These are phyloP conservation scores for Orthonyx spaldingii DNA, from an alignment of 2,113 vertebrate genomes.

Conservation along the genomic window DNA sequence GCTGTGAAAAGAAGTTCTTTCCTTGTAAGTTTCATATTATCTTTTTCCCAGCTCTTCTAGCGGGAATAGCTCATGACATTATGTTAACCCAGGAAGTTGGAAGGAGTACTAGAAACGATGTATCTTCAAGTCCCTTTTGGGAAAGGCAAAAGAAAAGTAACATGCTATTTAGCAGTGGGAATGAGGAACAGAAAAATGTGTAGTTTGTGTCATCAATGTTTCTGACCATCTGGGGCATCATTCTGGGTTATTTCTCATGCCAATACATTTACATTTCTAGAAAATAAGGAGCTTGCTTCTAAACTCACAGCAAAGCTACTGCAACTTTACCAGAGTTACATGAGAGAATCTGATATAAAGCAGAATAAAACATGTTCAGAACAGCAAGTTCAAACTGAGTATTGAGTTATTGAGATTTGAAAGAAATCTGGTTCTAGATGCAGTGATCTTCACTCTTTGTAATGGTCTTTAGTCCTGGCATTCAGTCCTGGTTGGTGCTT, in stretches of 20 bases:
- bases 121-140: slow-evolving; percentile 25
- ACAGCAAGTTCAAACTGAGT: not conserved
- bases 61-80: slow-evolving; percentile 14
- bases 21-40: slow-evolving; percentile 38
- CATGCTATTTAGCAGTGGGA: slow-evolving; percentile 5
- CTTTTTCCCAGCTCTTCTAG: not conserved
- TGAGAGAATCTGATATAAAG: not conserved
- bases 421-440: not conserved
- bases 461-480: not conserved
- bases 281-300: not conserved
- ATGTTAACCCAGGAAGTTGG: slow-evolving; percentile 27
- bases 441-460: not conserved
- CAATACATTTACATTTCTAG: slow-evolving; percentile 33
- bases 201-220: slow-evolving; percentile 32
- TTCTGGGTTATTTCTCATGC: slow-evolving; percentile 33
- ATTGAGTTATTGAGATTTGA: not conserved
- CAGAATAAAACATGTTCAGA: not conserved
- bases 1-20: not conserved
- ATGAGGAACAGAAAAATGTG: slow-evolving; percentile 13
- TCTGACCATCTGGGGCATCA: slow-evolving; percentile 49
- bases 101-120: not conserved
- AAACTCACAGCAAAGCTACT: not conserved
- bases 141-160: slow-evolving; percentile 19
- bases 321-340: not conserved
- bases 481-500: not conserved